Percentiles rank a stretch among this genome's conserved stretches.
Conservation (phyloP, 2,113 vertebrate species). For the Myodes glareolus region DNA sequence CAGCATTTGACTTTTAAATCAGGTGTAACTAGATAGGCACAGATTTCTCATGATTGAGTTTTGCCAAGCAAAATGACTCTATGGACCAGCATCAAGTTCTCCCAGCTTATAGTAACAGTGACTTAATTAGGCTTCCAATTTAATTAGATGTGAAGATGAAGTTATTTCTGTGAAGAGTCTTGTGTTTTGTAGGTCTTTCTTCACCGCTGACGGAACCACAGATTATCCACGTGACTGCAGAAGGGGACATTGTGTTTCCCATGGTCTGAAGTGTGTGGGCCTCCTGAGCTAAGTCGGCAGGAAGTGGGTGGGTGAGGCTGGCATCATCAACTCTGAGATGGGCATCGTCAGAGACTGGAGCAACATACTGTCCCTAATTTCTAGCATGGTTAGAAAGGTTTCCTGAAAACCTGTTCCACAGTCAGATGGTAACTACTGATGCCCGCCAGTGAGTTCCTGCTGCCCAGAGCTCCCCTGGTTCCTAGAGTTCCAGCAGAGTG, state of each 20-base stretch:
- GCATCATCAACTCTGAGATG: background rate
- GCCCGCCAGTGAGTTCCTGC: background rate
- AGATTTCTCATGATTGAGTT: constrained; percentile 51
- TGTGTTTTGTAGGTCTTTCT: constrained; percentile 29
- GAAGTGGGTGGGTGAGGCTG: background rate
- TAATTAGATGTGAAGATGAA: constrained; percentile 61
- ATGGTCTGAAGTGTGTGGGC: background rate
- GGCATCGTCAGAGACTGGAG: constrained; percentile 38
- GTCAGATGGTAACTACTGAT: background rate
- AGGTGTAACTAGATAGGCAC: constrained; percentile 61
- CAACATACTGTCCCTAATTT: background rate
- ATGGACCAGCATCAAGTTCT: constrained; percentile 24
- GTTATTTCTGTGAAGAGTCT: constrained; percentile 25
- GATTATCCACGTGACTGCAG: background rate
- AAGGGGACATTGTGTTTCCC: constrained; percentile 8
- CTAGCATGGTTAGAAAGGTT: background rate
- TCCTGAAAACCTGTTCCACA: constrained; percentile 30
- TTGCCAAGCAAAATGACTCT: constrained; percentile 36
- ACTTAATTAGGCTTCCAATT: constrained; percentile 61
- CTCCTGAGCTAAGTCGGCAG: background rate
- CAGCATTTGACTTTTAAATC: constrained; percentile 39
- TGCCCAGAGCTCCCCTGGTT: background rate
- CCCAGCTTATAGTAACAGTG: constrained; percentile 48
- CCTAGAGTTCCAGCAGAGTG: background rate
- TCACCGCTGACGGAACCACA: constrained; percentile 8